These are phyloP conservation scores for Sitta carolinensis DNA, from an alignment of 2,797 vertebrate genomes.

Conservation along the genomic window DNA sequence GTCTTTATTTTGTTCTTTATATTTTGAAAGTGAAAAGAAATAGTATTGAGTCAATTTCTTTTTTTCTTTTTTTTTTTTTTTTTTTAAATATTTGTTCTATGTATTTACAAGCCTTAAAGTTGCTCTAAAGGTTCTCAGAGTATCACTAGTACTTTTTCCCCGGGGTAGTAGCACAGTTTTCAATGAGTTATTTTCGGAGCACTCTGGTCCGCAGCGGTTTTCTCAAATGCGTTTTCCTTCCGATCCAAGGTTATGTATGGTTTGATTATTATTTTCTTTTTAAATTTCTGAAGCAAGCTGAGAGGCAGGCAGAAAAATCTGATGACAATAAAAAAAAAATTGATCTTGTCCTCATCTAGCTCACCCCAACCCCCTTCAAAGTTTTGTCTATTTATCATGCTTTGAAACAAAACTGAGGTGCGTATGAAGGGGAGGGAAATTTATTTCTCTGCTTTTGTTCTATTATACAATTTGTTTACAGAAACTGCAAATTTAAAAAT, in stretches of 20 bases:
- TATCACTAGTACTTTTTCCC: conserved; percentile 86
- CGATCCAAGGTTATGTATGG: conserved; percentile 69
- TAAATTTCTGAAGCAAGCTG: conserved; percentile 76
- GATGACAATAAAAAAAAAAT: conserved; percentile 50
- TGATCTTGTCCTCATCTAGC: conserved; percentile 67
- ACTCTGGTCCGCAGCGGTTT: conserved; percentile 70
- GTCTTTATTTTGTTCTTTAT: conserved; percentile 84
- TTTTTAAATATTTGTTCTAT: conserved; percentile 87
- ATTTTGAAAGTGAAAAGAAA: conserved; percentile 84
- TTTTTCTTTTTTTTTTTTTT: conserved; percentile 47
- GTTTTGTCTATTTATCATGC: conserved; percentile 68
- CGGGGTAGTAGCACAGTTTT: conserved; percentile 78
- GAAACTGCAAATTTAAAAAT: conserved; percentile 97
- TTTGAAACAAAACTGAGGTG: conserved; percentile 78
- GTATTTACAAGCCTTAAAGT: conserved; percentile 98
- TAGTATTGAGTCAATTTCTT: conserved; percentile 78
- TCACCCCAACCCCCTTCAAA: conserved; percentile 67
- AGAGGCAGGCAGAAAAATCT: conserved; percentile 79
- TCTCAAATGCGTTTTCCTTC: conserved; percentile 66
- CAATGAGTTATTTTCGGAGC: conserved; percentile 73
- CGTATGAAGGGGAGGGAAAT: conserved; percentile 86
- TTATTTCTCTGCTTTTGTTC: conserved; percentile 86
- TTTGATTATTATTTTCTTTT: conserved; percentile 71
- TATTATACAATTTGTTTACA: conserved; percentile 88
- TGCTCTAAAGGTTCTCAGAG: conserved; percentile 88